Percentiles rank a stretch among this genome's conserved stretches.
Evolutionary conservation across 2,888 invertebrate genomes (phyloP).

Genomic region (Julus scanicus): DNA sequence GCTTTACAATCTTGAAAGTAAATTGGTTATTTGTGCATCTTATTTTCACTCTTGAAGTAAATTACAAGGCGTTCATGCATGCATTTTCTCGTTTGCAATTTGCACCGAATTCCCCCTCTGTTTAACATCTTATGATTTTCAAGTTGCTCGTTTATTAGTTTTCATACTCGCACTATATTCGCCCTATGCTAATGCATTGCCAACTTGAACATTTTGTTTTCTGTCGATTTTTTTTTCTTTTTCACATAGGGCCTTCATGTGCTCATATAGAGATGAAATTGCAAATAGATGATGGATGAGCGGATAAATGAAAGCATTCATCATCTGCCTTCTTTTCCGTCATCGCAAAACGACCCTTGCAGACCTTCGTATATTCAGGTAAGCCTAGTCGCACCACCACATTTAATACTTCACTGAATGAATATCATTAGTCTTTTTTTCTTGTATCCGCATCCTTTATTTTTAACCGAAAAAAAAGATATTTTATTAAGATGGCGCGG

Average conservation of each 20-base stretch:
- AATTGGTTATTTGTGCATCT: conserved; percentile 42
- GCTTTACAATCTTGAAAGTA: conserved; percentile 17
- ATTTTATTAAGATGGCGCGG: conserved; percentile 36
- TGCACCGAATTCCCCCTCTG: conserved; percentile 36
- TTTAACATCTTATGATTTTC: conserved; percentile 42
- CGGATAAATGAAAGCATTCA: conserved; percentile 38
- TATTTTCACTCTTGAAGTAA: conserved; percentile 25
- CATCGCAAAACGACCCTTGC: conserved; percentile 19
- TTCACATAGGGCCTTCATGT: background rate
- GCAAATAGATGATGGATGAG: conserved; percentile 42
- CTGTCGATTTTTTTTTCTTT: background rate
- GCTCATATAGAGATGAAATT: conserved; percentile 42
- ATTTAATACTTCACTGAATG: conserved; percentile 42
- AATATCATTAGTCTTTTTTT: conserved; percentile 41
- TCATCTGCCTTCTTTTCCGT: conserved; percentile 30
- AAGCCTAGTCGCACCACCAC: conserved; percentile 29
- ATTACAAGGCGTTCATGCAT: conserved; percentile 35
- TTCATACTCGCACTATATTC: background rate
- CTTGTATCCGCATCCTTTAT: conserved; percentile 41
- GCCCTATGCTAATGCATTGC: conserved; percentile 36
- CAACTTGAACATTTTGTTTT: conserved; percentile 39
- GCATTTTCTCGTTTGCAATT: conserved; percentile 38
- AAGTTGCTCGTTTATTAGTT: conserved; percentile 42
- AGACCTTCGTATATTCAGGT: conserved; percentile 26
- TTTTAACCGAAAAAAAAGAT: conserved; percentile 22